These are phyloP conservation scores for Borostomias antarcticus DNA, from an alignment of 2,797 vertebrate genomes.

Conservation along the genomic window DNA sequence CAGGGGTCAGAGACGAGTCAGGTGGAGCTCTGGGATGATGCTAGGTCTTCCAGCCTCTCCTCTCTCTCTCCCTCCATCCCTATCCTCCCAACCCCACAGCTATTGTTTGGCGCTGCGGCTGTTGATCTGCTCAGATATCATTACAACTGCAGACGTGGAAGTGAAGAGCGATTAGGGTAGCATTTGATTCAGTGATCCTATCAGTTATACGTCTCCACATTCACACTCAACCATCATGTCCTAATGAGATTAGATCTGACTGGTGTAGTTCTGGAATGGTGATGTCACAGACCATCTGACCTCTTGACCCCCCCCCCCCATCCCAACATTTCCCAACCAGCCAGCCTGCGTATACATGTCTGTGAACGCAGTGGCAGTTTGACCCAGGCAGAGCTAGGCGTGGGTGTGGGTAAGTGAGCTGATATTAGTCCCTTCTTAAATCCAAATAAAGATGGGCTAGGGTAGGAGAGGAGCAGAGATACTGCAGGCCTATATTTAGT, in stretches of 20 bases:
- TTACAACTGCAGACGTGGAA: conserved; percentile 15
- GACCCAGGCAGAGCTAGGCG: conserved; percentile 16
- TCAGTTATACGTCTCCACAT: neutral
- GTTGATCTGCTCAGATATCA: conserved; percentile 23
- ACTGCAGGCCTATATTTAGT: neutral
- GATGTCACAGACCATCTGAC: conserved; percentile 27
- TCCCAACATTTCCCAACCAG: conserved; percentile 34
- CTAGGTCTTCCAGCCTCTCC: conserved; percentile 8
- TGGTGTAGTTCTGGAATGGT: conserved; percentile 28
- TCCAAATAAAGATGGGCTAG: conserved; percentile 13
- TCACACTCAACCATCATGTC: conserved; percentile 23
- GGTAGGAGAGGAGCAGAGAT: neutral
- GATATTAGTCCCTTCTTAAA: conserved; percentile 8
- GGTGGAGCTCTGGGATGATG: conserved; percentile 26
- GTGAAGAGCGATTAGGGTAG: neutral
- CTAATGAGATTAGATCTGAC: conserved; percentile 34
- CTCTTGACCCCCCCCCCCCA: conserved; percentile 37
- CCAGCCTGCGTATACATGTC: too few relatives aligned
- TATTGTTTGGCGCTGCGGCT: conserved; percentile 21
- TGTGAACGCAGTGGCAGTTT: conserved; percentile 11
- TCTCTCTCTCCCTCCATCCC: conserved; percentile 1
- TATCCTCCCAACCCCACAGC: conserved; percentile 3
- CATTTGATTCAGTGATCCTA: neutral
- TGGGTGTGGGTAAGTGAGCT: conserved; percentile 18
- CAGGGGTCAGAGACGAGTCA: conserved; percentile 29